phyloP scores from a whole-genome alignment of 2,113 vertebrate species.

The Otolemur garnettii region DNA sequence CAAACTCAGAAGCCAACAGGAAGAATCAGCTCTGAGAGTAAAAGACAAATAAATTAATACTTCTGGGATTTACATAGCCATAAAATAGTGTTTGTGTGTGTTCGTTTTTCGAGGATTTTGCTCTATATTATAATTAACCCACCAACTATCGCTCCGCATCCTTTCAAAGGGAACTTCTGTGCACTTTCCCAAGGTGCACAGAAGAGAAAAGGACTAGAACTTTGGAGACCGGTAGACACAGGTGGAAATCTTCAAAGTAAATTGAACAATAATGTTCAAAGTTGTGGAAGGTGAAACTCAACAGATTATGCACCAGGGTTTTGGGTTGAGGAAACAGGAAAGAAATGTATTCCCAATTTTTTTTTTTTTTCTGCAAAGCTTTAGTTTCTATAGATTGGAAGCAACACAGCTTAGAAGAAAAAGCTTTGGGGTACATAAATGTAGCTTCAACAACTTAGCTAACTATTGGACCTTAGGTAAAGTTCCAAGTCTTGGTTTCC shows the following conservation, averaged over 20 bases:
- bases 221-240: neutral
- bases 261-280: neutral
- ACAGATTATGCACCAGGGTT: neutral
- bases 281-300: neutral
- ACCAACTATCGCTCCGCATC: neutral
- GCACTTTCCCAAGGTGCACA: neutral
- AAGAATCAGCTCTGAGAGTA: neutral
- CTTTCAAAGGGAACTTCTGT: neutral
- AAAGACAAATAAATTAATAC: neutral
- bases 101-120: neutral
- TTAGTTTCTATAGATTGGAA: neutral
- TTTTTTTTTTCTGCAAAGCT: neutral
- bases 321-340: neutral
- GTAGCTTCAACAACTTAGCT: neutral
- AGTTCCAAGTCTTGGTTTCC: neutral
- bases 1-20: neutral
- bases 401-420: neutral
- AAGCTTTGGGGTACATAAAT: neutral
- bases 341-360: neutral
- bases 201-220: neutral
- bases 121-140: neutral
- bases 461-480: neutral
- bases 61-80: neutral
- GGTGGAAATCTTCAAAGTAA: slow-evolving; percentile 28
- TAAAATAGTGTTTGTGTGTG: neutral